A percentile compares a stretch with the other conserved stretches of the same genome.
These are phyloP conservation scores for Bujurquina vittata DNA, from an alignment of 2,113 vertebrate species.

Conservation along the genomic window DNA sequence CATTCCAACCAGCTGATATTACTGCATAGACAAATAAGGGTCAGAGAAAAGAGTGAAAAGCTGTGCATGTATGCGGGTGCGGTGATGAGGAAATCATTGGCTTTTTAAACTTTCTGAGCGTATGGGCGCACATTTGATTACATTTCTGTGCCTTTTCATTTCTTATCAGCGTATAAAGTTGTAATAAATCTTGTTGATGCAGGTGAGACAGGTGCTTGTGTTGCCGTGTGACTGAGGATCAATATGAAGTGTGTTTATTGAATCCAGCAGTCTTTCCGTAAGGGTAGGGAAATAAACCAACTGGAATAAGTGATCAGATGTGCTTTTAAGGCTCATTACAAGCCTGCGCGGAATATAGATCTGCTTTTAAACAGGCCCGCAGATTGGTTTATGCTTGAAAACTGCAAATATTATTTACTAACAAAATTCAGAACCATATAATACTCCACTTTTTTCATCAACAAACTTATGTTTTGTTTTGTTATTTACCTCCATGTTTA, in stretches of 20 bases:
- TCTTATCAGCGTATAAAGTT: constrained; percentile 46
- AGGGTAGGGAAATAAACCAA: constrained; percentile 54
- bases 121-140: neutral
- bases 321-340: constrained; percentile 72
- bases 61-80: constrained; percentile 8
- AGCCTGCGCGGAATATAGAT: constrained; percentile 60
- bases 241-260: constrained; percentile 75
- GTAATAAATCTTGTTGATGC: constrained; percentile 66
- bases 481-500: neutral
- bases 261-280: constrained; percentile 66
- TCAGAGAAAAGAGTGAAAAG: constrained; percentile 26
- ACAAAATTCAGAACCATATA: constrained; percentile 22
- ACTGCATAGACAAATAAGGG: constrained; percentile 63
- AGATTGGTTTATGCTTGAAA: constrained; percentile 25
- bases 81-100: constrained; percentile 45
- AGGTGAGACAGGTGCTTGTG: constrained; percentile 30
- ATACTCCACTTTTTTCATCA: neutral
- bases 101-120: constrained; percentile 43
- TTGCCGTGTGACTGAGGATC: constrained; percentile 59
- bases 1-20: constrained; percentile 34
- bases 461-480: neutral
- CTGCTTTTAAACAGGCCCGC: constrained; percentile 45
- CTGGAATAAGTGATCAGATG: constrained; percentile 68
- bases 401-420: constrained; percentile 17
- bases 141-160: constrained; percentile 33